These are phyloP conservation scores for Telmatochromis sp. DNA, from an alignment of 2,113 vertebrate species.

Conservation along the genomic window DNA sequence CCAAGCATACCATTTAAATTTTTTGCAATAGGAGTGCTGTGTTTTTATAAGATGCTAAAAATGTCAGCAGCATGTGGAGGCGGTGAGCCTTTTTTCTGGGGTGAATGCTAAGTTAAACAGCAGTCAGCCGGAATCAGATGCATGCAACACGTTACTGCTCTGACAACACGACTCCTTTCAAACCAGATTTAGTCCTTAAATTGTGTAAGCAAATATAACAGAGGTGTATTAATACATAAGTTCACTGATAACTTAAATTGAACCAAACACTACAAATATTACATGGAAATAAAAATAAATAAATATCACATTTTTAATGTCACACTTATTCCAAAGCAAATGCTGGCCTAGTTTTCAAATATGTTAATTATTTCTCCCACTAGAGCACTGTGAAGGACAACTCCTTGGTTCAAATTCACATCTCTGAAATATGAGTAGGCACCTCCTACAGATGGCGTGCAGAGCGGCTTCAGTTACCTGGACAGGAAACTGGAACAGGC, in stretches of 20 bases:
- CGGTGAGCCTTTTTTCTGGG: not conserved
- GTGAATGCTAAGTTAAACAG: not conserved
- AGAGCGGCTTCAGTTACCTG: slow-evolving; percentile 28
- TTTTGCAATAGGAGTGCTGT: not conserved
- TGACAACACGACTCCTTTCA: not conserved
- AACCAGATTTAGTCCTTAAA: not conserved
- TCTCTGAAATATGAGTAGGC: not conserved
- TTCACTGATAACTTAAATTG: not conserved
- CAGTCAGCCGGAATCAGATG: not conserved
- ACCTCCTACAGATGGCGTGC: not conserved
- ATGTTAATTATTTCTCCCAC: not conserved
- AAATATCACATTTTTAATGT: not conserved
- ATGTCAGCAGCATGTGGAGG: not conserved
- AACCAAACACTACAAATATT: not conserved
- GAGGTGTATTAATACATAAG: not conserved
- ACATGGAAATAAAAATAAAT: not conserved
- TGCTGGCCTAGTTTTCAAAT: not conserved
- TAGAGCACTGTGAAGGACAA: not conserved
- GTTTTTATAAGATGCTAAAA: not conserved
- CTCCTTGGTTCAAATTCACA: not conserved
- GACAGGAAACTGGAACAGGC: slow-evolving; percentile 50
- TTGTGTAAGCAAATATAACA: not conserved
- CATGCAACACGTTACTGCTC: not conserved
- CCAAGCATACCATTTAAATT: not conserved
- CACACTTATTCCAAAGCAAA: not conserved